These are phyloP conservation scores for Porites lutea DNA, from an alignment of 64 coral and sea anemone genomes.

Conservation along the genomic window DNA sequence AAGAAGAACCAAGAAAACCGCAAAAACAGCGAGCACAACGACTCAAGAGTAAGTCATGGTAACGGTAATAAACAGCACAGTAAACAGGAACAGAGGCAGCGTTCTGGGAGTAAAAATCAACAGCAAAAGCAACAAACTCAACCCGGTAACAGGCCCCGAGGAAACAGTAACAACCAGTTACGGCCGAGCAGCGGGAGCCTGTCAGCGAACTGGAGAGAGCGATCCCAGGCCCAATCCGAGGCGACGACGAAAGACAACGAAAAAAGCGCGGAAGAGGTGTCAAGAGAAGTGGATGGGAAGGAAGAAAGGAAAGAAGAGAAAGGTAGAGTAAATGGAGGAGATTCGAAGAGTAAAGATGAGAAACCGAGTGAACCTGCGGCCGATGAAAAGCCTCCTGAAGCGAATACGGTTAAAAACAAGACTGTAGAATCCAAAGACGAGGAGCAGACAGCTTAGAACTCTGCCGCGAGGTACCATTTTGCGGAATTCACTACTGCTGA, in stretches of 20 bases:
- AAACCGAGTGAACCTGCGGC: constrained; percentile 9
- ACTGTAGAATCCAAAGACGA: background rate
- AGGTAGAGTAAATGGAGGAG: background rate
- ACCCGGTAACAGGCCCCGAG: constrained; percentile 25
- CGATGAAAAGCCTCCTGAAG: constrained; percentile 11
- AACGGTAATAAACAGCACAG: constrained; percentile 55
- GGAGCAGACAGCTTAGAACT: background rate
- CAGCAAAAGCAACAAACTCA: constrained; percentile 41
- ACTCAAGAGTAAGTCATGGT: constrained; percentile 18
- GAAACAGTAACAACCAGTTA: constrained; percentile 43
- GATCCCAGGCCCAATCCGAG: constrained; percentile 23
- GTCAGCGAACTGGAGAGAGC: constrained; percentile 62
- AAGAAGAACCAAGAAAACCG: constrained; percentile 14
- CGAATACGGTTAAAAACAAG: background rate
- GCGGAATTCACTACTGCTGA: background rate
- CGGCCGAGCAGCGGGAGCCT: constrained; percentile 59
- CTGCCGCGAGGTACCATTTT: too few relatives aligned
- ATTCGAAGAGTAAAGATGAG: background rate
- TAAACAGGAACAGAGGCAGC: constrained; percentile 28
- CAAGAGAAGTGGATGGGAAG: constrained; percentile 9
- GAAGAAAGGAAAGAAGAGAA: background rate
- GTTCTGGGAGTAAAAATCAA: constrained; percentile 42
- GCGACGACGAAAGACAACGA: constrained; percentile 2
- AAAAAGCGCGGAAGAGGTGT: constrained; percentile 7
- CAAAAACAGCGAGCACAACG: constrained; percentile 8